Evolutionary conservation across 2,888 invertebrate genomes (phyloP).

Genomic region (Aspidapion aeneum): DNA sequence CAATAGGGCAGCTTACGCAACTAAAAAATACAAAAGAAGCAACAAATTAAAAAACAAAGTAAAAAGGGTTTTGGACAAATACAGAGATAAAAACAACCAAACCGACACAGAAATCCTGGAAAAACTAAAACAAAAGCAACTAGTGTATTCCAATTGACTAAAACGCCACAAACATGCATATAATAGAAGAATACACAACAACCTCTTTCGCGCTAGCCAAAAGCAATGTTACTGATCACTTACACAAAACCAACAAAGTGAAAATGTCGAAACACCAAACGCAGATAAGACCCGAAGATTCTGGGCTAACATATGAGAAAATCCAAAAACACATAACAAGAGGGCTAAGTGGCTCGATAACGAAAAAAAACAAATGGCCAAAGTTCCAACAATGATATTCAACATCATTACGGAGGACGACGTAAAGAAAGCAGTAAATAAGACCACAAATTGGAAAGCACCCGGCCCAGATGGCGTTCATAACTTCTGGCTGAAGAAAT

Average conservation of each 20-base stretch:
- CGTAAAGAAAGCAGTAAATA: background rate
- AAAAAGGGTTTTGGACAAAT: background rate
- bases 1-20: background rate
- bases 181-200: background rate
- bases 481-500: slow-evolving; percentile 1
- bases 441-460: background rate
- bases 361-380: background rate
- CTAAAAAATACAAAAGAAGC: background rate
- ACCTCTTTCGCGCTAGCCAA: slow-evolving; percentile 69
- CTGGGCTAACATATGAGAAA: slow-evolving; percentile 6
- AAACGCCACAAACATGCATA: background rate
- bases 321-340: slow-evolving; percentile 1
- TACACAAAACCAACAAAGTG: background rate
- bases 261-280: background rate
- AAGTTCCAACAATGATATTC: slow-evolving; percentile 2
- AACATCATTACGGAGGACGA: background rate
- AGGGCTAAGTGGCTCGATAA: background rate
- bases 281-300: background rate
- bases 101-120: background rate
- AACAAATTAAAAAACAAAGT: background rate
- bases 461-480: slow-evolving; percentile 2
- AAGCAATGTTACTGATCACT: background rate
- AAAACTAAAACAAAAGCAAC: background rate
- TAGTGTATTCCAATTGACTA: background rate
- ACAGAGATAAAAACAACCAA: background rate